Conservation (phyloP, 2,113 vertebrate species). For the Nibea albiflora region DNA sequence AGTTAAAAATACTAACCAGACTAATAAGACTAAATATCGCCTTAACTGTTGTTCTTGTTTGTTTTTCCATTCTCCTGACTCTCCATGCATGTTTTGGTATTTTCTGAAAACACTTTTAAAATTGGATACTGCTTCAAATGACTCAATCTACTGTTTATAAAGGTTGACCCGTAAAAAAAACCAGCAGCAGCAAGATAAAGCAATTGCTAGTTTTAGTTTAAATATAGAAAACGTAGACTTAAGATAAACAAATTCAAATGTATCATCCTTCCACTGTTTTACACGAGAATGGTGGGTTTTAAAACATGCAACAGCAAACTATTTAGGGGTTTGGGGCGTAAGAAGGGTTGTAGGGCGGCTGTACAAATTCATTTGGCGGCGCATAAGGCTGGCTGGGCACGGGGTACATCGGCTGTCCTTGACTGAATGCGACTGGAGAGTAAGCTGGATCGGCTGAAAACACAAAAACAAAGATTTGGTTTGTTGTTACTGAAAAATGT, state of each 20-base stretch:
- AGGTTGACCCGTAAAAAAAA: background rate
- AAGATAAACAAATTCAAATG: background rate
- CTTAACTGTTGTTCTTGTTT: background rate
- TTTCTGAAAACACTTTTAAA: background rate
- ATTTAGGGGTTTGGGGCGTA: constrained; percentile 6
- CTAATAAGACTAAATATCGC: background rate
- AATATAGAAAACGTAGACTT: background rate
- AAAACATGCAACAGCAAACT: too few relatives aligned
- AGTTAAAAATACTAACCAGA: too few relatives aligned
- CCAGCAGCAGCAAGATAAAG: background rate
- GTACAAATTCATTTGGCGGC: background rate
- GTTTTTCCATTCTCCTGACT: background rate
- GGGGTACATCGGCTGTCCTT: background rate
- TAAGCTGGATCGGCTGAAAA: constrained; percentile 30
- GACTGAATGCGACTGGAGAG: background rate
- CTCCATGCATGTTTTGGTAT: background rate
- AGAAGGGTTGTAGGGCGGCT: constrained; percentile 60
- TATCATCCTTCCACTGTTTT: background rate
- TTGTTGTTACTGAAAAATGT: background rate
- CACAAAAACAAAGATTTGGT: constrained; percentile 8
- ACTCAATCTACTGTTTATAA: background rate
- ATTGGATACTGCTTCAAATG: background rate
- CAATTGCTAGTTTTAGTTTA: background rate
- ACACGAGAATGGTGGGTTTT: background rate
- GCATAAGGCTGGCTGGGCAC: background rate